Evolutionary conservation across 2,797 vertebrate species (phyloP).

Genomic region (Lerista edwardsae): DNA sequence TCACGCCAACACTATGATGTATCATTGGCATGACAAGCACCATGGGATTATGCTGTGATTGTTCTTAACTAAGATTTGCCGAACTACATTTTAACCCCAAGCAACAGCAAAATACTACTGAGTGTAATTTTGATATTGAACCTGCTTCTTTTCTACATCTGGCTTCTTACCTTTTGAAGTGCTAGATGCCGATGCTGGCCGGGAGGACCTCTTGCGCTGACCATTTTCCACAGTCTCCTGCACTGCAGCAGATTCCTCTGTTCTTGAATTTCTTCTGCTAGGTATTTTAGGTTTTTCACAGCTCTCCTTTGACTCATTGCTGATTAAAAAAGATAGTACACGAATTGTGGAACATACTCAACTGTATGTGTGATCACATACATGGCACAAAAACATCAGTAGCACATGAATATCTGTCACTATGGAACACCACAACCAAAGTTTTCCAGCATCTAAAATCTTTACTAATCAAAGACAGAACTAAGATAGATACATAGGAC

Average conservation of each 20-base stretch:
- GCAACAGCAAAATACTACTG: not conserved
- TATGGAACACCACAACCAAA: not conserved
- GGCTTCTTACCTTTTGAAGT: conserved; percentile 79
- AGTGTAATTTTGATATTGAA: not conserved
- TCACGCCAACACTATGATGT: no score
- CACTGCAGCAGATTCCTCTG: conserved; percentile 87
- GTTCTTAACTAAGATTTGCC: conserved; percentile 30
- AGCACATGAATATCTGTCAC: not conserved
- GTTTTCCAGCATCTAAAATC: conserved; percentile 42
- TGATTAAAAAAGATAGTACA: conserved; percentile 58
- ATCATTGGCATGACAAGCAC: no score
- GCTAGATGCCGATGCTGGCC: conserved; percentile 85
- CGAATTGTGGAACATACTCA: conserved; percentile 26
- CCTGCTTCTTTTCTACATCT: not conserved
- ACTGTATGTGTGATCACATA: conserved; percentile 45
- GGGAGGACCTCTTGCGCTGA: conserved; percentile 90
- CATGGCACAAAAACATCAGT: conserved; percentile 53
- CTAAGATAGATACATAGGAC: not conserved
- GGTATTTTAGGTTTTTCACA: conserved; percentile 94
- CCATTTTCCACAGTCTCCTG: conserved; percentile 89
- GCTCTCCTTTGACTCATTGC: conserved; percentile 85
- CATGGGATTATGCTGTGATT: no score
- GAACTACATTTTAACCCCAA: not conserved
- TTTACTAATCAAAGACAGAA: conserved; percentile 56
- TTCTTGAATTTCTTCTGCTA: conserved; percentile 92